phyloP scores from a whole-genome alignment of 2,113 vertebrate genomes.

The Galemys pyrenaicus region DNA sequence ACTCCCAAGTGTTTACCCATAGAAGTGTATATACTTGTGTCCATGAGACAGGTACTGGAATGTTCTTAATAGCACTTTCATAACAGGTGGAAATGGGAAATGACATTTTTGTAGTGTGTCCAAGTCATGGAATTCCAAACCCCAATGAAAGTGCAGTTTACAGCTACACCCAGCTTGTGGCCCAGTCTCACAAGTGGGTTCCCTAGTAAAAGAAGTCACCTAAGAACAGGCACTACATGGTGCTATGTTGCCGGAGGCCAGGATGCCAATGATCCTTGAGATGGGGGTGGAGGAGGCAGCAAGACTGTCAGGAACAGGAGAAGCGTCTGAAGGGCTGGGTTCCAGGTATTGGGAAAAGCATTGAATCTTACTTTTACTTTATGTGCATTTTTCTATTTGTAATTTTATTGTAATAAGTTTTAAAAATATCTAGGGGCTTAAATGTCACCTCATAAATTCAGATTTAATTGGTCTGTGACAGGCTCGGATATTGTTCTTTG shows the following conservation, averaged over 20 bases:
- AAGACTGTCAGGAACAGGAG: not conserved
- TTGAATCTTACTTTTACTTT: not conserved
- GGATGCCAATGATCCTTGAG: not conserved
- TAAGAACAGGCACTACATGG: not conserved
- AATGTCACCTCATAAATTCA: not conserved
- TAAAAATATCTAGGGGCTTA: not conserved
- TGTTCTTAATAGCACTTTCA: not conserved
- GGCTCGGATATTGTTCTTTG: not conserved
- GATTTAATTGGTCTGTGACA: not conserved
- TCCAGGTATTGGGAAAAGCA: not conserved
- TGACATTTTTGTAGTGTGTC: not conserved
- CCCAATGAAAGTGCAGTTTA: not conserved
- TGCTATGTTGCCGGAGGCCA: not conserved
- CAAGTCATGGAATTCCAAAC: not conserved
- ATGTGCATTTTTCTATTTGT: not conserved
- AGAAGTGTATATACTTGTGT: not conserved
- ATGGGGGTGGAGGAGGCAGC: too few relatives aligned
- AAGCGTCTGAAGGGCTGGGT: not conserved
- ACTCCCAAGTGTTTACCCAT: slow-evolving; percentile 9
- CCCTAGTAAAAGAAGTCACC: not conserved
- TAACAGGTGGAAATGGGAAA: not conserved
- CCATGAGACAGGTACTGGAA: not conserved
- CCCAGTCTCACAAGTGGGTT: not conserved
- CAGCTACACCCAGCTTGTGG: fast-evolving
- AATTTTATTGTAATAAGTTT: not conserved